A percentile compares a stretch with the other conserved stretches of the same genome.
Conservation (phyloP, 2,888 invertebrate genomes). For the Nesidiocoris tenuis region DNA sequence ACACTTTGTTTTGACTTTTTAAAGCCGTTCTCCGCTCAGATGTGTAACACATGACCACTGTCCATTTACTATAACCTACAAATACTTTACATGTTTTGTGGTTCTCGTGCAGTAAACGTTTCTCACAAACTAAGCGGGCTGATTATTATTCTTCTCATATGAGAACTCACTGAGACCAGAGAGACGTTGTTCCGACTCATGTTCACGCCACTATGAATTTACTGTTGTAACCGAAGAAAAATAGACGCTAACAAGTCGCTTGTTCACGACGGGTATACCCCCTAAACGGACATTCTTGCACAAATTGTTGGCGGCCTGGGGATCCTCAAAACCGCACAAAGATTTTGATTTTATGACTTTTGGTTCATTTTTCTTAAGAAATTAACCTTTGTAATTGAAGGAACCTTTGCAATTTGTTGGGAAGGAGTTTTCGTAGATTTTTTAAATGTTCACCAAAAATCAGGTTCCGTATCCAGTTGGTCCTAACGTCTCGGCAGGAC, state of each 20-base stretch:
- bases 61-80: slow-evolving; percentile 22
- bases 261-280: background rate
- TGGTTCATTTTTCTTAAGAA: no score
- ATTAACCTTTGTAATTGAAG: no score
- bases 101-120: background rate
- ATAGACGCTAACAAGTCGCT: background rate
- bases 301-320: no score
- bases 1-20: slow-evolving; percentile 24
- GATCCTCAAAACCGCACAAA: no score
- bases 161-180: background rate
- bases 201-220: background rate
- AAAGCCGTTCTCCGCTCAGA: background rate
- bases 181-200: background rate
- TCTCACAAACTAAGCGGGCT: background rate
- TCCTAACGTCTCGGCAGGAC: no score
- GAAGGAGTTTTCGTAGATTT: no score
- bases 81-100: slow-evolving; percentile 12
- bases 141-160: background rate
- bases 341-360: no score
- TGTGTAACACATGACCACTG: background rate
- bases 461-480: no score
- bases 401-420: no score
- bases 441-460: no score
- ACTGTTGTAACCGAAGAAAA: background rate
- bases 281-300: no score